Base-by-base conservation (phyloP, 2,797 vertebrate species). In the Thaleichthys pacificus region DNA sequence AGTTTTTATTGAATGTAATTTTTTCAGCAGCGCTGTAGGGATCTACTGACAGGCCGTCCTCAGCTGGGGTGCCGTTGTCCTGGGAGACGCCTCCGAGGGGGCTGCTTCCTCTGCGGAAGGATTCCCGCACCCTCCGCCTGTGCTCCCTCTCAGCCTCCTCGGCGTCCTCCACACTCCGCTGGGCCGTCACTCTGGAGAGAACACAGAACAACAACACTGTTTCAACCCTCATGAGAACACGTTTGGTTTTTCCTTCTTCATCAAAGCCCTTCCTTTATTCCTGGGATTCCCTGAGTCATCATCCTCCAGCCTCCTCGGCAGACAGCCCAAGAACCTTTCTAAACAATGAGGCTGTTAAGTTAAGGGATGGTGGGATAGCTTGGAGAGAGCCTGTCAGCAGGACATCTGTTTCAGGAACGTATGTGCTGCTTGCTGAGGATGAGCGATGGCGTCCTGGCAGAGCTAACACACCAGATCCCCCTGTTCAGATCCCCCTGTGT, bases 81-180 rank as follows among this genome's bases (percentile, higher is more conserved):
- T 71, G 84, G 3, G 81, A 83, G 0, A 77, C 73, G 54, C 87
- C 85, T n/a, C 72, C 85, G 0, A 82, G 84, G 57, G 80, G 70
- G 8, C 83, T 84, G 71, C 61, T 60, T 1, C 73, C 35, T 49
- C 77, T 80, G 11, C 80, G 74, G 1, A 82, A 76, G 8, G 85
- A 81, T 66, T 96, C 95, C 1, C 94, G 84, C 5, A 94, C 93
- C 66, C 90, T 80, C 5, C 92, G 86, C 0, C 93, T 86, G 0
- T 87, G 92, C 82, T 98, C 95, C 19, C 93, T 85, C 0, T 96
- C 94, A 0, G 93, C 89, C 83, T 97, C 97, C 79, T 97, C 96
- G 0, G 95, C 93, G 0, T 97, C 96, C 75, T 99, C 97, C 26
- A 94, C 88, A 1, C 94, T 96, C 92, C 96, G 92, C 88, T 96